Evolutionary conservation across 2,888 invertebrate species (phyloP).

Genomic region (Pristionchus entomophagus): DNA sequence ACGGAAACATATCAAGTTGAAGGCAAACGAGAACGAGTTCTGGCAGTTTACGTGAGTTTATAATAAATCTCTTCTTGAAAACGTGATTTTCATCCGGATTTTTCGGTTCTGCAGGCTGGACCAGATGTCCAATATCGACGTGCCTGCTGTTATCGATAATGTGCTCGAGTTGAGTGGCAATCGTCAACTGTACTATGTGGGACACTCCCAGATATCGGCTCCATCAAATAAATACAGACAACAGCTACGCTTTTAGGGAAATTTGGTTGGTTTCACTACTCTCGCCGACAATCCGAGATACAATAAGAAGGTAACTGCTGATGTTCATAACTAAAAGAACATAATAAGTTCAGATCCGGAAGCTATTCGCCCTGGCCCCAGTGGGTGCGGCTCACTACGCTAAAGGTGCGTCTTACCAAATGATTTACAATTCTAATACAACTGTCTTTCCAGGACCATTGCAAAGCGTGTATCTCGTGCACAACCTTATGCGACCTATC

Average conservation of each 20-base stretch:
- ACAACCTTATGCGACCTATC: background rate
- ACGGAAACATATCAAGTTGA: background rate
- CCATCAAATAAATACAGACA: background rate
- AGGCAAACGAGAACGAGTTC: background rate
- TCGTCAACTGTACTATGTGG: background rate
- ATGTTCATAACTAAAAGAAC: background rate
- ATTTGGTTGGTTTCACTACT: background rate
- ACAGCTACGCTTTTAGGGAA: background rate
- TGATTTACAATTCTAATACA: no score
- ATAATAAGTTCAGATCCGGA: background rate
- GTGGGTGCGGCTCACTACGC: background rate
- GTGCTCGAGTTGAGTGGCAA: background rate
- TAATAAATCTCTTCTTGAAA: background rate
- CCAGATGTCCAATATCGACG: background rate
- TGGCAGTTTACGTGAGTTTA: conserved; percentile 29
- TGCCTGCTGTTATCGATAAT: conserved; percentile 11
- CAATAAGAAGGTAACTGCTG: background rate
- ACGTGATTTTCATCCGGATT: background rate
- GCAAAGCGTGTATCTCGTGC: background rate
- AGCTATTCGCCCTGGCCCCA: background rate
- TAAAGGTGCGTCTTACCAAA: background rate
- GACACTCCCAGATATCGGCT: background rate
- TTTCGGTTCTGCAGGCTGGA: background rate
- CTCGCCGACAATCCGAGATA: background rate
- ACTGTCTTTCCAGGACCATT: no score